phyloP scores from a whole-genome alignment of 2,797 vertebrate genomes.

The Allobates femoralis region DNA sequence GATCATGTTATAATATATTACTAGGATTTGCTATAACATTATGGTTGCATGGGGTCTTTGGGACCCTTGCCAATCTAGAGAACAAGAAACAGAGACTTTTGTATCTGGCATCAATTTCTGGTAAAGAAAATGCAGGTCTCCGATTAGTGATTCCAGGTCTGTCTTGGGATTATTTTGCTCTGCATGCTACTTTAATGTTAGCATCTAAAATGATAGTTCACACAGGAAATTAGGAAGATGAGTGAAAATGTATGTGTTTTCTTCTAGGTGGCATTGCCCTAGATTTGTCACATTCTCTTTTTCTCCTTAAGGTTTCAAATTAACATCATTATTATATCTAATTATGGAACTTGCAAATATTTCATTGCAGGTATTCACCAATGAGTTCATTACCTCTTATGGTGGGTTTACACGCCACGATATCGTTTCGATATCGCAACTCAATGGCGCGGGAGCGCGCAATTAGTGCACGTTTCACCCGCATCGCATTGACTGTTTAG shows the following conservation, averaged over 20 bases:
- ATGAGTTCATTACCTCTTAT: conserved; percentile 54
- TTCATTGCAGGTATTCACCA: conserved; percentile 56
- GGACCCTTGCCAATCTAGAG: background rate
- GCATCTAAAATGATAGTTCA: background rate
- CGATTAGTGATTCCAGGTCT: background rate
- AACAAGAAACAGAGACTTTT: background rate
- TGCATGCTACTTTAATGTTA: background rate
- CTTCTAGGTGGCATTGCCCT: background rate
- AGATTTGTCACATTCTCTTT: conserved; percentile 6
- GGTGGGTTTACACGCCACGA: too few relatives aligned
- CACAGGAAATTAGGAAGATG: background rate
- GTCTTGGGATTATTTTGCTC: background rate
- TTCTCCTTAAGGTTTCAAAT: conserved; percentile 30
- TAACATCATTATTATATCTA: conserved; percentile 54
- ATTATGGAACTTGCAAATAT: conserved; percentile 55
- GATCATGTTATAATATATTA: too few relatives aligned
- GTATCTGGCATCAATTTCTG: background rate
- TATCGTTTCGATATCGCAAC: too few relatives aligned
- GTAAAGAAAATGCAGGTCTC: background rate
- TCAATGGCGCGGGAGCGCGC: too few relatives aligned
- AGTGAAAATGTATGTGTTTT: background rate
- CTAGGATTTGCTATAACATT: too few relatives aligned
- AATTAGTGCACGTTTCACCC: too few relatives aligned
- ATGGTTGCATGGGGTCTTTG: background rate
- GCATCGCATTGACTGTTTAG: too few relatives aligned